These are phyloP conservation scores for Heteromyza rotundicornis DNA, from an alignment of 2,888 invertebrate genomes.

Conservation along the genomic window DNA sequence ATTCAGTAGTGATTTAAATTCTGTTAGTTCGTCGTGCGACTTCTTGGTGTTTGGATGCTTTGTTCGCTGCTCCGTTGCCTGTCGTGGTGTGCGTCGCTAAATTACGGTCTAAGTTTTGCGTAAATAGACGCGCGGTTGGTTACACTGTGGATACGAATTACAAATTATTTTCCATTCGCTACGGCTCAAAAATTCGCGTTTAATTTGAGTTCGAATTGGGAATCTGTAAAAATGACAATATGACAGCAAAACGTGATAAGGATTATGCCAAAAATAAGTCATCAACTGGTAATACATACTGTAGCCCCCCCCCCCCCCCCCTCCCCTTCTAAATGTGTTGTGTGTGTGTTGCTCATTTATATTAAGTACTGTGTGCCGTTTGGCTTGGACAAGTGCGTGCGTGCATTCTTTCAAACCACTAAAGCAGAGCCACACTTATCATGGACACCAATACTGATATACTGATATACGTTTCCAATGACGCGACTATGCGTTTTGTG, in stretches of 20 bases:
- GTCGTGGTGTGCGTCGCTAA: not conserved
- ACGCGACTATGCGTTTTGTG: not conserved
- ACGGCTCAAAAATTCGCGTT: constrained; percentile 1
- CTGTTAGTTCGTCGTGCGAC: constrained; percentile 30
- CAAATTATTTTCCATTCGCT: not conserved
- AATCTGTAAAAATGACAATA: constrained; percentile 40
- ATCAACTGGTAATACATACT: constrained; percentile 50
- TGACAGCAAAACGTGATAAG: constrained; percentile 62
- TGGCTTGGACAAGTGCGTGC: too few relatives aligned
- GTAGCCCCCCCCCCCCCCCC: not conserved
- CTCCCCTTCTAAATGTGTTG: not conserved
- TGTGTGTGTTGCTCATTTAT: not conserved
- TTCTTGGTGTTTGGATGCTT: constrained; percentile 28
- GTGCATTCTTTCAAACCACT: too few relatives aligned
- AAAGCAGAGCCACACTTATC: too few relatives aligned
- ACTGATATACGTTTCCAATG: not conserved
- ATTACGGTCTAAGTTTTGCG: not conserved
- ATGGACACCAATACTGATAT: not conserved
- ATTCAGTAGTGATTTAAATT: constrained; percentile 31
- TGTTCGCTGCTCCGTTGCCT: not conserved
- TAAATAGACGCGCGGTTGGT: not conserved
- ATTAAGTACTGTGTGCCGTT: not conserved
- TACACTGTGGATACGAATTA: not conserved
- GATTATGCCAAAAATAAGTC: constrained; percentile 58
- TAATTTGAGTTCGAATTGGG: not conserved